Base-by-base conservation (phyloP, 2,113 vertebrate genomes). In the Loxodonta africana region DNA sequence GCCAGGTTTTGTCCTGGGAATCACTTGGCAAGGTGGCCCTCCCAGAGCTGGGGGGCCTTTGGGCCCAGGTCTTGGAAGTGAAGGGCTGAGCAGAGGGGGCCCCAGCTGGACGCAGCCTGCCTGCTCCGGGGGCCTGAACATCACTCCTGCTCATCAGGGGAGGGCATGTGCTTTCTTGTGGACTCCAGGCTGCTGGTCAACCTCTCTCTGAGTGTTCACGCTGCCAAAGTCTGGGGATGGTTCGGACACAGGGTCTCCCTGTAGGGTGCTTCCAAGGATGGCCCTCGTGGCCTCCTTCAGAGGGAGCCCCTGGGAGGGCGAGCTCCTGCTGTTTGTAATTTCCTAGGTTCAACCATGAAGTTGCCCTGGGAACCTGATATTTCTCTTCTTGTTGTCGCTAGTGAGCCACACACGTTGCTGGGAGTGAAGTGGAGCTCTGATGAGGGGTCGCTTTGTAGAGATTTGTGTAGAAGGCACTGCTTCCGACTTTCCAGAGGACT, bases 391-490 rank as follows among this genome's bases (percentile, higher is more conserved):
- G 20, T n/a, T 48, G 0, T 5, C 8, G 7, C 46, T 5, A 30
- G 15, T 20, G 30, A 1, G 18, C 6, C 30, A 37, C 71, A 18
- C 73, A 17, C 20, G 1, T 21, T 4, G 60, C 37, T 1, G 18
- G 73, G 14, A 30, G 37, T 5, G 37, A 67, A 80, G 14, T n/a
- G 0, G 8, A 25, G 57, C 51, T 71, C 48, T 1, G 0, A 6
- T 0, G 6, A 8, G 18, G 51, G 63, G 17, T 20, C 0, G 0
- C 3, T 0, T 0, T 2, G 6, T 17, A 62, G 41, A 20, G 2
- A 1, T 2, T 18, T 0, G 15, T 9, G 0, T 0, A 1, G 62
- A 46, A 28, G n/a, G 2, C 14, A 15, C 12, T 2, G 1, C 26
- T 37, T 71, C 26, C 44, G 8, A 0, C 2, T 51, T 26, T 1